phyloP scores from a whole-genome alignment of 2,113 vertebrate species.

The Antidorcas marsupialis region DNA sequence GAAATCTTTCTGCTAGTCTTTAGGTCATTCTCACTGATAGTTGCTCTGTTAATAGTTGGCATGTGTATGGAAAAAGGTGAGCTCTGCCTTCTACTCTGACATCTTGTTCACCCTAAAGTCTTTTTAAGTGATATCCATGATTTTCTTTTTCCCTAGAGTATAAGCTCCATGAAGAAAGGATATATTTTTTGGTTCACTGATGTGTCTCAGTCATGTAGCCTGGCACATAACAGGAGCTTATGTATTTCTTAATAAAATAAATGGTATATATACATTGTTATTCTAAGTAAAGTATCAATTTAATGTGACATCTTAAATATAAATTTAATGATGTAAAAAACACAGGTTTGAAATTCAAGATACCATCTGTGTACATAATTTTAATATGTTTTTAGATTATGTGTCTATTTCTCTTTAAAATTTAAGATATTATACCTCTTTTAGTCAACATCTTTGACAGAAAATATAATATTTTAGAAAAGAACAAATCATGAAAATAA shows the following conservation, averaged over 20 bases:
- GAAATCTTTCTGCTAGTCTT: background rate
- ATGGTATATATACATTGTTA: background rate
- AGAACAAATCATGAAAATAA: background rate
- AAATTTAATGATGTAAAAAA: background rate
- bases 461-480: background rate
- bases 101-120: background rate
- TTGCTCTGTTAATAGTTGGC: background rate
- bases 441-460: background rate
- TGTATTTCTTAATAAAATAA: background rate
- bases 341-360: background rate
- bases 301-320: background rate
- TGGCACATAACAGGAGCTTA: background rate
- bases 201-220: background rate
- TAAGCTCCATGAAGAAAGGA: background rate
- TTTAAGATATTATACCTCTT: background rate
- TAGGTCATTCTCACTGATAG: background rate
- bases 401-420: background rate
- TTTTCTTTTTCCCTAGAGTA: background rate
- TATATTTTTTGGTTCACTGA: background rate
- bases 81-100: background rate
- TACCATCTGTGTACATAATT: background rate
- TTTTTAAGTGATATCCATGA: background rate
- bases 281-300: background rate
- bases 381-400: background rate
- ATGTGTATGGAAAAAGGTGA: background rate